Evolutionary conservation across 2,888 invertebrate genomes (phyloP), one percentile per base, ranked within the genome.

Genomic region (Melolontha melolontha): DNA sequence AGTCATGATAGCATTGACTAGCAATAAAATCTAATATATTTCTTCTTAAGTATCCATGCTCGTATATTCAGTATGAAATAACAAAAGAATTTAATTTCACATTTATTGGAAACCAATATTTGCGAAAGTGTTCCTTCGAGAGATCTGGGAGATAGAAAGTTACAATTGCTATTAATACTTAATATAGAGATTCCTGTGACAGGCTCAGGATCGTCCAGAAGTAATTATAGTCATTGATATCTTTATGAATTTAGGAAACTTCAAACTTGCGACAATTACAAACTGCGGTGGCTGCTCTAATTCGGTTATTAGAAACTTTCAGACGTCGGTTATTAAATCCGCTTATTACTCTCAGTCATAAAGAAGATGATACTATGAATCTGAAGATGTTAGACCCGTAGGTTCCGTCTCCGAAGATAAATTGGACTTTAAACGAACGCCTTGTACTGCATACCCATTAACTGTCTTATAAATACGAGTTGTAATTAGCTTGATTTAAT

Each of bases 241-340:
- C 79, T 79, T 79, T 78, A 78, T 78, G 77, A 80, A 79, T 79
- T 79, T 77, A 74, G 75, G 76, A 78, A 79, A 78, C 77, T 76
- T 75, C 75, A 73, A 73, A 74, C 75, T 76, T 73, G 75, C 75
- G 75, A 75, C 76, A 77, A 77, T 77, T 76, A 77, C 72, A 66
- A 70, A 70, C 69, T 70, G 70, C 70, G 72, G 69, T 68, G 70
- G 68, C 68, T 70, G 69, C 63, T 68, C 72, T 75, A 75, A 75
- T 73, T 75, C 70, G 71, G 71, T 74, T 75, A 75, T 75, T 73
- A 73, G 74, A 74, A 75, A 75, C 73, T 75, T 72, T 73, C 68
- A 69, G 70, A 62, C 68, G 71, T 62, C 62, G 66, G 71, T 74
- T 75, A 74, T 75, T 75, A 76, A 76, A 75, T 72, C 74, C 72